Percentiles rank a stretch among this genome's conserved stretches.
Evolutionary conservation across 2,888 invertebrate species (phyloP).

Genomic region (Sinodicranocentrus sp.): DNA sequence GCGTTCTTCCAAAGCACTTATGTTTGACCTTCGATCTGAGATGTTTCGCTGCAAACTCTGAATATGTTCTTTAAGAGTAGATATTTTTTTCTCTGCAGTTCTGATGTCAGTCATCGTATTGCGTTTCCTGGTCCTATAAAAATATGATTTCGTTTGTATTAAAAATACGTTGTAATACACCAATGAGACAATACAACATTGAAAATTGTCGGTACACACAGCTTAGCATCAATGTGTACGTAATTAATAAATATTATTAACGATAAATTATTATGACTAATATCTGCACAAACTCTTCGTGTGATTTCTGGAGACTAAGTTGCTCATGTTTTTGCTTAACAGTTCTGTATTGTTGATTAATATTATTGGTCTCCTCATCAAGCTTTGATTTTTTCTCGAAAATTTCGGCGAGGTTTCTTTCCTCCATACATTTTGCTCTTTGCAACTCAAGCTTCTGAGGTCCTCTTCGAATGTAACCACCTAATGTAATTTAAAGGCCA

Average conservation of each 20-base stretch:
- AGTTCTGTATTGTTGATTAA: constrained; percentile 13
- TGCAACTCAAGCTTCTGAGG: constrained; percentile 55
- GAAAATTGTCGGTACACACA: no score
- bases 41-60: neutral
- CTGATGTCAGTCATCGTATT: constrained; percentile 10
- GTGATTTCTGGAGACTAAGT: neutral
- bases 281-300: constrained; percentile 9
- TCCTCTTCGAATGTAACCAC: constrained; percentile 31
- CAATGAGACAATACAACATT: no score
- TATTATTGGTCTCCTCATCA: neutral
- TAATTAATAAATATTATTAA: no score
- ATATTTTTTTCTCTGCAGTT: constrained; percentile 18
- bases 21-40: neutral
- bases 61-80: neutral
- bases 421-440: constrained; percentile 25
- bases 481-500: no score
- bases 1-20: constrained; percentile 18
- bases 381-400: constrained; percentile 5
- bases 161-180: no score
- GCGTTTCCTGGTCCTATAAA: no score
- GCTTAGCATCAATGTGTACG: no score
- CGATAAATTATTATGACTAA: neutral
- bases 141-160: no score
- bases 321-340: constrained; percentile 11
- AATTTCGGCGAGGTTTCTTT: neutral